These are phyloP conservation scores for Aporrectodea caliginosa DNA, from an alignment of 1,140 invertebrate species.

Conservation along the genomic window DNA sequence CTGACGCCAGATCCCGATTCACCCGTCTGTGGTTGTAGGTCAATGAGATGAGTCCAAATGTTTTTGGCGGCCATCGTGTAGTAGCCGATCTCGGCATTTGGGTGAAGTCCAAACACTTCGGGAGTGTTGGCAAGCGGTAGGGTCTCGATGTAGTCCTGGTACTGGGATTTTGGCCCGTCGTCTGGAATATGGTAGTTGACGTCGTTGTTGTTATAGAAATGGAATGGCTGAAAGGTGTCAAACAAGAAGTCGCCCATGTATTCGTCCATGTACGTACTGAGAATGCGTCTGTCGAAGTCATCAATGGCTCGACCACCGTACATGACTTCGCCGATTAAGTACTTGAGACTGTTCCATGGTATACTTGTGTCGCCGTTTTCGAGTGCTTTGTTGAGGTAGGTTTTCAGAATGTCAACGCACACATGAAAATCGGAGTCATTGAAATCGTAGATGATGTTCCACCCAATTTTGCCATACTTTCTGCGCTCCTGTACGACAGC, in stretches of 20 bases:
- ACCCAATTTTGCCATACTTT: conserved; percentile 85
- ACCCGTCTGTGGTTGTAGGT: conserved; percentile 76
- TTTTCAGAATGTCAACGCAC: conserved; percentile 74
- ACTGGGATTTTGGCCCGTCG: conserved; percentile 63
- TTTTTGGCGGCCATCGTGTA: conserved; percentile 76
- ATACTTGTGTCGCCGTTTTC: conserved; percentile 63
- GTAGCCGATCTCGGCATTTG: conserved; percentile 57
- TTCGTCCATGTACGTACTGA: conserved; percentile 82
- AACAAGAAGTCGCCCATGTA: conserved; percentile 90
- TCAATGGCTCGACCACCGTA: conserved; percentile 87
- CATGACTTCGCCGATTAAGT: conserved; percentile 88
- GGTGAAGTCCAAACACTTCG: conserved; percentile 56
- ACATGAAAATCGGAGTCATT: conserved; percentile 87
- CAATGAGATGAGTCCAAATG: conserved; percentile 77
- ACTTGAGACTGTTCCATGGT: conserved; percentile 84
- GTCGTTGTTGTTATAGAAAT: conserved; percentile 72
- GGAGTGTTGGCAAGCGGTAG: conserved; percentile 55
- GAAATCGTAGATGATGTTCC: conserved; percentile 89
- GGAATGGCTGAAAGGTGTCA: conserved; percentile 79
- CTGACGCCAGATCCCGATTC: conserved; percentile 46
- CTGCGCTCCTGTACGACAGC: conserved; percentile 75
- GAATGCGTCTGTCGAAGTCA: conserved; percentile 77
- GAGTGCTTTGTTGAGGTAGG: conserved; percentile 70
- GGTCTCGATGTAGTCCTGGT: conserved; percentile 53
- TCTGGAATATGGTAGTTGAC: conserved; percentile 77